A percentile compares a stretch with the other conserved stretches of the same genome.
Conservation (phyloP, 2,113 vertebrate genomes). For the Neotoma lepida region DNA sequence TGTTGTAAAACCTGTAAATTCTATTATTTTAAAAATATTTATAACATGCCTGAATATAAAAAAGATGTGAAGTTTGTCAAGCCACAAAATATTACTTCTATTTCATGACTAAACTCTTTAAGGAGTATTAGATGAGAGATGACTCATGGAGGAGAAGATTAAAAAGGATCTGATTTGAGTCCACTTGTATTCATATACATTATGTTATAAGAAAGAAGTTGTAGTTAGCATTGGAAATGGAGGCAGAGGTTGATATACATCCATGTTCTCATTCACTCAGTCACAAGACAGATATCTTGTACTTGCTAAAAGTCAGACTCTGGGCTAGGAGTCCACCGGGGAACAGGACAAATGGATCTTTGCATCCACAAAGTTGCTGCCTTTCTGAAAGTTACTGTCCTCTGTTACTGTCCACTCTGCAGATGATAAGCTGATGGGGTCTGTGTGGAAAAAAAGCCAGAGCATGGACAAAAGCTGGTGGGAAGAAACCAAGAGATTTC, state of each 20-base stretch:
- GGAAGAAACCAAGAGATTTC: background rate
- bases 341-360: background rate
- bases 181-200: background rate
- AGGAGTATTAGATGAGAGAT: background rate
- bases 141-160: background rate
- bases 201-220: background rate
- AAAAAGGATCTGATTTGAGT: background rate
- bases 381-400: background rate
- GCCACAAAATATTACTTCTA: slow-evolving; percentile 19
- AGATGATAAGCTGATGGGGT: background rate
- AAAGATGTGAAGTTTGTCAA: background rate
- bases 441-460: background rate
- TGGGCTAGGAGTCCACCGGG: background rate
- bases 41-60: background rate
- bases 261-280: background rate
- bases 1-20: slow-evolving; percentile 11
- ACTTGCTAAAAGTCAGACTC: background rate
- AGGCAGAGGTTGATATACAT: background rate
- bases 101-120: background rate
- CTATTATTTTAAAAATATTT: background rate
- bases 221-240: background rate
- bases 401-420: background rate
- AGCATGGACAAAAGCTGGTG: background rate
- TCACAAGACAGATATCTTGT: background rate
- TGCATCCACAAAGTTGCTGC: background rate